phyloP scores from a whole-genome alignment of 2,797 vertebrate species.

The Acropternis orthonyx region DNA sequence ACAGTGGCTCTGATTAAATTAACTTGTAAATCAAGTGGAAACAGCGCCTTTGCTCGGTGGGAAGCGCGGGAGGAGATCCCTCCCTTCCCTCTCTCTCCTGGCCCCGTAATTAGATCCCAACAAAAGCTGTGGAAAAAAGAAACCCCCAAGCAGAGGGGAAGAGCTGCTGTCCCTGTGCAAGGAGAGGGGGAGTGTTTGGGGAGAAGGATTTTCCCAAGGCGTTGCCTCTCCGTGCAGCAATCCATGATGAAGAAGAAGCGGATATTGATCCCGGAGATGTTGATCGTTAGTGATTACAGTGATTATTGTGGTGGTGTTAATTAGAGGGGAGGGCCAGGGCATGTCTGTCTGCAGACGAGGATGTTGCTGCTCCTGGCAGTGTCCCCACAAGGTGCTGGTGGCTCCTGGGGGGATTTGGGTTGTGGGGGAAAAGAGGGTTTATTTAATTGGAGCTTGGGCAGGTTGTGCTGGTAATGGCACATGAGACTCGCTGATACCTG shows the following conservation, averaged over 20 bases:
- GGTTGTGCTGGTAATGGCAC: fast-evolving
- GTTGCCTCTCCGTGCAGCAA: background rate
- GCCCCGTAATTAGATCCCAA: background rate
- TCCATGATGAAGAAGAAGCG: background rate
- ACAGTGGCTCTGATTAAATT: constrained; percentile 38
- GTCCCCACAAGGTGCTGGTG: background rate
- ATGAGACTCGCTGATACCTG: background rate
- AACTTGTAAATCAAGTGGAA: constrained; percentile 60
- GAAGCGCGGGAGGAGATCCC: background rate
- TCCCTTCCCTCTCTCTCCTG: background rate
- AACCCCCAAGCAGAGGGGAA: background rate
- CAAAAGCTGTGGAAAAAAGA: background rate
- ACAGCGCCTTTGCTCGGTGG: background rate
- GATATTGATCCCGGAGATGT: background rate
- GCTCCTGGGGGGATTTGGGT: fast-evolving
- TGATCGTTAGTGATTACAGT: background rate
- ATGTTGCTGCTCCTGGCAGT: background rate
- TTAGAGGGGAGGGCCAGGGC: background rate
- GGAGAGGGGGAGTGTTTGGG: background rate
- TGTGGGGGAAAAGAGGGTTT: background rate
- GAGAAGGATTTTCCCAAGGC: background rate
- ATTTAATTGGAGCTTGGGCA: fast-evolving
- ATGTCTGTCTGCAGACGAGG: fast-evolving
- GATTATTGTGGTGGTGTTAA: constrained; percentile 7
- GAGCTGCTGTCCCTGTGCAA: background rate